A percentile compares a stretch with the other conserved stretches of the same genome.
Evolutionary conservation across 2,113 vertebrate species (phyloP).

Genomic region (Lates calcarifer): DNA sequence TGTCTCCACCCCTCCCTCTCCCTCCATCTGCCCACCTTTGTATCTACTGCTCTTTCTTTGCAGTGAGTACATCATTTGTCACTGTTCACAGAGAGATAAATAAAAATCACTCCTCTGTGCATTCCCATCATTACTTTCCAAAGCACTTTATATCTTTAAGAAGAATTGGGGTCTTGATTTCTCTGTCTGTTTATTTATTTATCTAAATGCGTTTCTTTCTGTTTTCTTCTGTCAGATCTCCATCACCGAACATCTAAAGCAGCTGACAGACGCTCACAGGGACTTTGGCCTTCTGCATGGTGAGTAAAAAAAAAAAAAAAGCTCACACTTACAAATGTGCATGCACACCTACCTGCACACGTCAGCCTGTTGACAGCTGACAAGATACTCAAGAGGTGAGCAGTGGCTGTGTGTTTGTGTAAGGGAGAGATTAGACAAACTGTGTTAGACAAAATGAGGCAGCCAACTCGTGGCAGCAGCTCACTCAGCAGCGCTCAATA

Average conservation of each 20-base stretch:
- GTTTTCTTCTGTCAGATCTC: conserved; percentile 85
- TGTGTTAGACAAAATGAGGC: conserved; percentile 17
- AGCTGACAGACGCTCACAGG: conserved; percentile 93
- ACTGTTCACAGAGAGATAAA: background rate
- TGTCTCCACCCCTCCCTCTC: background rate
- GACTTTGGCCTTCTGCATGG: conserved; percentile 93
- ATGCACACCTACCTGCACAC: background rate
- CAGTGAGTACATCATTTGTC: conserved; percentile 3
- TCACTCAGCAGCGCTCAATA: conserved; percentile 10
- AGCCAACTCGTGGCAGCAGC: conserved; percentile 13
- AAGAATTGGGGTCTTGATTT: background rate
- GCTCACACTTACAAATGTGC: background rate
- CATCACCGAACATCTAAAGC: conserved; percentile 91
- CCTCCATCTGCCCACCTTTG: background rate
- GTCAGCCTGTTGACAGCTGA: conserved; percentile 11
- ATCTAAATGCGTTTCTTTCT: background rate
- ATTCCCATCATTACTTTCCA: conserved; percentile 6
- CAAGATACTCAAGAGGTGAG: background rate
- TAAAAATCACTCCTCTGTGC: background rate
- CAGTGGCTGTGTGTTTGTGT: background rate
- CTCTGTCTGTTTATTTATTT: background rate
- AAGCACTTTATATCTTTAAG: conserved; percentile 12
- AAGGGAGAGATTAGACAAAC: background rate
- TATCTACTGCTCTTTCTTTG: background rate
- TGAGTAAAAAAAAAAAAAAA: conserved; percentile 77